Base-by-base conservation (phyloP, 2,797 vertebrate species). In the Sebastes melanostomus region DNA sequence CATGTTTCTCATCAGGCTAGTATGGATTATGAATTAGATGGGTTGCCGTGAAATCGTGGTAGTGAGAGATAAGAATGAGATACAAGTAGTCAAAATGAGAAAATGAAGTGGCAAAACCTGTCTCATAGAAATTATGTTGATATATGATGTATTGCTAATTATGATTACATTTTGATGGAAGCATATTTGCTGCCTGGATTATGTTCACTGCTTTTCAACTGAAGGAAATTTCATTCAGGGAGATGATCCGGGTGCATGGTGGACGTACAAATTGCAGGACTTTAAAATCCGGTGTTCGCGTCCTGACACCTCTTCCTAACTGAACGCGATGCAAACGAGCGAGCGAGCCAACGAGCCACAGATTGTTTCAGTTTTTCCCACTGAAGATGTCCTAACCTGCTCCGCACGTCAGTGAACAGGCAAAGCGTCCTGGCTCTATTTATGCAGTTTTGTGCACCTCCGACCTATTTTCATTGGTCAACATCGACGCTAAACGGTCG, bases 1-100 rank as follows among this genome's bases (percentile, higher is more conserved):
- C 0, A 0, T 3, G 0, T 36, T 8, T 62, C 29, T 72, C 71
- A 18, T 32, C 10, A 36, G 32, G 3, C 8, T 20, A 12, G 10
- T 27, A 27, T n/a, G 20, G 7, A 4, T 29, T 29, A 29, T 22
- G 7, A 38, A 24, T 1, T 5, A 16, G 5, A 34, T 36, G 16
- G 29, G 12, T 20, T 13, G 13, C 13, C 6, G 18, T 24, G 4
- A 25, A 36, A 25, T 27, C 1, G 0, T 0, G 20, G n/a, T 14
- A 11, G 14, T 8, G 42, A 12, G 3, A 6, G 25, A 30, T 22
- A 29, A 5, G 5, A 54, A 30, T 38, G 60, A 36, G 7, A 24
- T 14, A 38, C 7, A 25, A 25, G 11, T 36, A 3, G 27, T 22
- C 66, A 12, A 29, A 50, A 46, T 66, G 14, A 27, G 62, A 50